Percentiles rank a stretch among this genome's conserved stretches.
Evolutionary conservation across 2,797 vertebrate genomes (phyloP).

Genomic region (Vultur gryphus): DNA sequence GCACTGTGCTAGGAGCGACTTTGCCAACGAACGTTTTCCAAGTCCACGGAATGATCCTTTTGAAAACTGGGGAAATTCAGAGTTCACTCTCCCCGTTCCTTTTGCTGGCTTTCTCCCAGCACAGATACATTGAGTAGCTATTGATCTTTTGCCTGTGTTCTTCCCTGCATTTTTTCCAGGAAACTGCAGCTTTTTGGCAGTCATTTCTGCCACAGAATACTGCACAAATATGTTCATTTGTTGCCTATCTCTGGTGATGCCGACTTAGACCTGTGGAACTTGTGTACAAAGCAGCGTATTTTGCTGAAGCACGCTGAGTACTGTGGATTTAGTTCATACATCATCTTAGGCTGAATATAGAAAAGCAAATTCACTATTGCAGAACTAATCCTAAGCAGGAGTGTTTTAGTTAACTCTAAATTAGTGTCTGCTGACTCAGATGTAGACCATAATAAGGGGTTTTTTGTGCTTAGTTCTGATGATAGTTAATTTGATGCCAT

Average conservation of each 20-base stretch:
- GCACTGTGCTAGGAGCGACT: accelerated
- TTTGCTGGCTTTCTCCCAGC: background rate
- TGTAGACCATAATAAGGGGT: background rate
- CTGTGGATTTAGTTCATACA: background rate
- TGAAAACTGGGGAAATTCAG: background rate
- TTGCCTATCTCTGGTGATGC: background rate
- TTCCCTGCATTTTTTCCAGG: background rate
- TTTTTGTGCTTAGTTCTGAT: background rate
- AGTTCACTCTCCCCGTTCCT: background rate
- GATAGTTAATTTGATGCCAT: background rate
- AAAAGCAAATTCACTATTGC: background rate
- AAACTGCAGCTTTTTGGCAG: background rate
- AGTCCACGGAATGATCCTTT: background rate
- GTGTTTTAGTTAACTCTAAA: background rate
- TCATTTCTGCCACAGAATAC: background rate
- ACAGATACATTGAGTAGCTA: background rate
- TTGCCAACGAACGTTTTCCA: background rate
- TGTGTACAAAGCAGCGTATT: background rate
- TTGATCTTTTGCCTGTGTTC: background rate
- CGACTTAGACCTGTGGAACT: background rate
- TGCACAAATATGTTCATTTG: background rate
- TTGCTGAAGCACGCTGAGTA: background rate
- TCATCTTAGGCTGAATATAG: background rate
- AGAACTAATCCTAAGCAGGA: background rate
- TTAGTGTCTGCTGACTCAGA: background rate